Base-by-base conservation (phyloP, 1,140 invertebrate genomes). In the Trigoniulus corallinus region DNA sequence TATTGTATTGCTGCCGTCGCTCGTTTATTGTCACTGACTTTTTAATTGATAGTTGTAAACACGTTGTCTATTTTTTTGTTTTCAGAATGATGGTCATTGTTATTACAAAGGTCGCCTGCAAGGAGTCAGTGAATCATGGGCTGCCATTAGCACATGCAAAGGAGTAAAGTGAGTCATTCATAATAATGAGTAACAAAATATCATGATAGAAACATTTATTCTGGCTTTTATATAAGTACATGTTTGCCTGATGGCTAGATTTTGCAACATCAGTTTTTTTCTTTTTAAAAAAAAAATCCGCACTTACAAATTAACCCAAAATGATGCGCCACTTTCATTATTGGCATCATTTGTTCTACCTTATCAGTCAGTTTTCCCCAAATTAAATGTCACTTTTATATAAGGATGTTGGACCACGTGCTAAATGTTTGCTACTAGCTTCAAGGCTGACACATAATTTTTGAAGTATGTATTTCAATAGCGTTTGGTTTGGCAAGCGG, bases 71-170 rank as follows among this genome's bases (percentile, higher is more conserved):
- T 39, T 39, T 4, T 47, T 52, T 22, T 48, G 20, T 48, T 58
- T 74, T 72, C 67, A 86, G 82, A 79, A 82, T 59, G 57, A 74
- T 24, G 74, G 79, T 51, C 64, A 87, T 57, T 91, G 86, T 66
- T 82, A 87, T 60, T 91, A 91, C 61, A 76, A 82, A 61, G 89
- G 89, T 24, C 77, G 70, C 40, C 73, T 93, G n/a, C 66, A 78
- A 53, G 77, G 74, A 48, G 67, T 75, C 52, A 68, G 73, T 3
- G 67, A 74, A 27, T 91, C 88, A 1, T 84, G 81, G 78, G 87
- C 76, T 41, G 88, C 88, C 0, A 56, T 93, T 15, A 92, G 88
- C 42, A 91, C 87, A 7, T 93, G 89, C 61, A 68, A 73, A 58
- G 79, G 81, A 22, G 66, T 92, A 40, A 78, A 70, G 72, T 73